Percentiles rank a stretch among this genome's conserved stretches.
Conservation (phyloP, 2,797 vertebrate species). For the Trematomus bernacchii region DNA sequence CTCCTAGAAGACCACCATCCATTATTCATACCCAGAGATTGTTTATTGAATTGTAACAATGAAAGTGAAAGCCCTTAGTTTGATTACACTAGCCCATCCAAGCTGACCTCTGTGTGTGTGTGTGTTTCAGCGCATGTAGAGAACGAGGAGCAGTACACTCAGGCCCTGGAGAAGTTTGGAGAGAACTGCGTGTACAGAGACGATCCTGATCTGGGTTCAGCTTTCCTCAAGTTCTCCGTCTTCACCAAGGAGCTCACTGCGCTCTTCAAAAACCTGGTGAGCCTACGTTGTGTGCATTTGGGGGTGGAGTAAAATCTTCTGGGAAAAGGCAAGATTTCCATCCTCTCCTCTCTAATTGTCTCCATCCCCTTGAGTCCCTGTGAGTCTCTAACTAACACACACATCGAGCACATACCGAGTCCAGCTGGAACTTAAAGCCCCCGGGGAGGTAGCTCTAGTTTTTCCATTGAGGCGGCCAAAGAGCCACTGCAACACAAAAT, state of each 20-base stretch:
- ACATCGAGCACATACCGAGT: constrained; percentile 14
- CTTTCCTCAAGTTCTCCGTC: constrained; percentile 98
- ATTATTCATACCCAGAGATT: constrained; percentile 68
- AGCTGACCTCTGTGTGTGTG: constrained; percentile 27
- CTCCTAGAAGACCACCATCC: constrained; percentile 26
- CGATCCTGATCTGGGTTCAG: constrained; percentile 97
- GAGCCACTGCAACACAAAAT: constrained; percentile 42
- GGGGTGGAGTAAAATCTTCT: constrained; percentile 22
- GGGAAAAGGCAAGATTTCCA: constrained; percentile 48
- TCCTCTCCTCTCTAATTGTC: constrained; percentile 58
- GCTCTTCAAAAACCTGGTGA: constrained; percentile 99
- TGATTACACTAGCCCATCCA: constrained; percentile 15
- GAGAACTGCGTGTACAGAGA: constrained; percentile 98
- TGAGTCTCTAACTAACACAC: constrained; percentile 33
- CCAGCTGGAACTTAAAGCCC: constrained; percentile 51
- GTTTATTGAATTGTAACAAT: constrained; percentile 44
- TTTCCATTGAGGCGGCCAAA: constrained; percentile 51
- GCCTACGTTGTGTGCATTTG: constrained; percentile 42
- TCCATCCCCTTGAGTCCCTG: constrained; percentile 44
- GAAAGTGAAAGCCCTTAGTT: constrained; percentile 28
- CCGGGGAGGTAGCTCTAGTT: constrained; percentile 42
- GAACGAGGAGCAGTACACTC: constrained; percentile 99
- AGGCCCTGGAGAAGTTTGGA: constrained; percentile 98
- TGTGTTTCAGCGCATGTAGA: constrained; percentile 93
- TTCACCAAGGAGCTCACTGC: constrained; percentile 99